A percentile compares a stretch with the other conserved stretches of the same genome.
These are phyloP conservation scores for Aphis craccivora DNA, from an alignment of 1,140 invertebrate species.

Conservation along the genomic window DNA sequence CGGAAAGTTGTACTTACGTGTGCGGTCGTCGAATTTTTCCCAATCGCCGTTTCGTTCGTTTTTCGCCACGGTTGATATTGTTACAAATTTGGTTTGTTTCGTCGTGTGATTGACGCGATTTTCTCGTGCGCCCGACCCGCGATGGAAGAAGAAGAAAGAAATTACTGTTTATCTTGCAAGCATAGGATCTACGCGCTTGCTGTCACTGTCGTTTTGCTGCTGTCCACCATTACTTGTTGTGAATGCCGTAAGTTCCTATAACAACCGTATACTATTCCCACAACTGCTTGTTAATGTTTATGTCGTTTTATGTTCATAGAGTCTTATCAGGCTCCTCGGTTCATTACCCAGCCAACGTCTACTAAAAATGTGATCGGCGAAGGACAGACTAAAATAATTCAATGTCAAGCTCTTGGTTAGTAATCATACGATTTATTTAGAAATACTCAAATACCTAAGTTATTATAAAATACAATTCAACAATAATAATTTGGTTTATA, in stretches of 20 bases:
- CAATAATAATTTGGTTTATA: background rate
- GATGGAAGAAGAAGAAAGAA: conserved; percentile 54
- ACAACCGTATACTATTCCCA: background rate
- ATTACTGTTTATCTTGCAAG: background rate
- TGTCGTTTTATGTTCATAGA: conserved; percentile 64
- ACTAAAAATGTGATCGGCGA: conserved; percentile 84
- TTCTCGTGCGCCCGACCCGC: background rate
- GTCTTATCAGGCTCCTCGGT: conserved; percentile 79
- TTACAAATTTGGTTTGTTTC: background rate
- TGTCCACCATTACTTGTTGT: background rate
- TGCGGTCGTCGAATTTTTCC: background rate
- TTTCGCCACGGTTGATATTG: background rate
- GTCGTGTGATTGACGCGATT: background rate
- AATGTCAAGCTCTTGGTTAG: conserved; percentile 87
- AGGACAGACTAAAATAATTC: conserved; percentile 86
- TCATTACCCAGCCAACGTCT: conserved; percentile 81
- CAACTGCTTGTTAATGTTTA: background rate
- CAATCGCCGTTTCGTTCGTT: background rate
- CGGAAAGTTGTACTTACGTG: background rate
- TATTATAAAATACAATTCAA: background rate
- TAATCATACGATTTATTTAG: background rate
- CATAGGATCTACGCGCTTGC: background rate
- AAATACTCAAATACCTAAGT: background rate
- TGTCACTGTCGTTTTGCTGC: background rate
- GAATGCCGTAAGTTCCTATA: conserved; percentile 44